These are phyloP conservation scores for Limanda limanda DNA, from an alignment of 2,113 vertebrate genomes.

Conservation along the genomic window DNA sequence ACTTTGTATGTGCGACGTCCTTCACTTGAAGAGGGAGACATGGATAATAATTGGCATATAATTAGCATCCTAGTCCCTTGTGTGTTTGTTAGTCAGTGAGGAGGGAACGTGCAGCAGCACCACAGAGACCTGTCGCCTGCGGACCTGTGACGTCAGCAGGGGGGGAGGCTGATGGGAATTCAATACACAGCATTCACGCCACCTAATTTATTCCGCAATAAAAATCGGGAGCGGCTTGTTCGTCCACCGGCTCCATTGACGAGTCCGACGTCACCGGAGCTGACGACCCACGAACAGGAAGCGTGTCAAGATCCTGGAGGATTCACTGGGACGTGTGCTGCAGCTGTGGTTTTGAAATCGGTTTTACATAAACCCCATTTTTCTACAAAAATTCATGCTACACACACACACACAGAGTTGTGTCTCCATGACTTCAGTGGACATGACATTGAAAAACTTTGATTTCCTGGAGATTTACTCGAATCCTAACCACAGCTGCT, in stretches of 20 bases:
- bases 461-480: no score
- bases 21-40: neutral
- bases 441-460: no score
- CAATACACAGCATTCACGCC: constrained; percentile 57
- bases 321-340: no score
- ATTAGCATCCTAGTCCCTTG: constrained; percentile 14
- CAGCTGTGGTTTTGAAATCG: no score
- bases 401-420: no score
- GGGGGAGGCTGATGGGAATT: constrained; percentile 66
- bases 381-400: no score
- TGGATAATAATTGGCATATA: constrained; percentile 2
- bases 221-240: constrained; percentile 48
- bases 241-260: constrained; percentile 29
- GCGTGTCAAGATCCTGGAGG: no score
- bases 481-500: no score
- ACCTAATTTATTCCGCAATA: constrained; percentile 60
- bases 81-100: constrained; percentile 21
- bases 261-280: neutral
- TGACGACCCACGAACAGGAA: no score
- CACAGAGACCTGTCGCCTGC: constrained; percentile 44
- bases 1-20: constrained; percentile 3
- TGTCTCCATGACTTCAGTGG: no score
- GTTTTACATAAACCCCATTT: no score
- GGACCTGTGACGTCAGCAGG: constrained; percentile 62
- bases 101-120: constrained; percentile 42